Conservation (phyloP, 2,113 vertebrate species). For the Caranx melampygus region DNA sequence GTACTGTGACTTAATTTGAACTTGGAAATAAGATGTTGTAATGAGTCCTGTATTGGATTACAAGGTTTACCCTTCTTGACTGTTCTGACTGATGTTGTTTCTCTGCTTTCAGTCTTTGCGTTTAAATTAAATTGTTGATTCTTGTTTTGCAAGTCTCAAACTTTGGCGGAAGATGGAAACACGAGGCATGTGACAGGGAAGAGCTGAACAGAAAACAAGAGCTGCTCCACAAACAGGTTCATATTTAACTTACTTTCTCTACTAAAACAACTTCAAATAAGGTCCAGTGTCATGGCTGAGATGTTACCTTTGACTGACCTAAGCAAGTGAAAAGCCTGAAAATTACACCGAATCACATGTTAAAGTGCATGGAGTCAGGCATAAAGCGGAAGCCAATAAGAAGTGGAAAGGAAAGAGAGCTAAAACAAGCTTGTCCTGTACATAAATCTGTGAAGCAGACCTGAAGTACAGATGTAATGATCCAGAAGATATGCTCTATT, state of each 20-base stretch:
- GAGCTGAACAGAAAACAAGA: background rate
- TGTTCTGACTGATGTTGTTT: conserved; percentile 20
- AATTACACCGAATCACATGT: conserved; percentile 54
- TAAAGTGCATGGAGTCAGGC: conserved; percentile 37
- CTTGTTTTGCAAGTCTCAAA: background rate
- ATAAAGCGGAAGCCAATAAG: conserved; percentile 31
- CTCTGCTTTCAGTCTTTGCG: conserved; percentile 14
- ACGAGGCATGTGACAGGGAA: background rate
- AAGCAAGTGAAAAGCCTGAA: conserved; percentile 27
- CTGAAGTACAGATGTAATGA: conserved; percentile 69
- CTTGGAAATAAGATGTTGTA: conserved; percentile 56
- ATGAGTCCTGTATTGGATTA: conserved; percentile 64
- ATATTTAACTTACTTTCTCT: background rate
- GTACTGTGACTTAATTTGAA: conserved; percentile 62
- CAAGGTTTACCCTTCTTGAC: conserved; percentile 25
- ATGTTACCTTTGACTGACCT: conserved; percentile 13
- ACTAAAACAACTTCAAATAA: background rate
- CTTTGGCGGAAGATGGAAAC: background rate
- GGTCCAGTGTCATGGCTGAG: background rate
- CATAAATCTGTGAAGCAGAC: conserved; percentile 68
- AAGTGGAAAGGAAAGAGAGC: conserved; percentile 37
- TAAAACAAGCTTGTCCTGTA: conserved; percentile 41
- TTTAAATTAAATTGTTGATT: conserved; percentile 15
- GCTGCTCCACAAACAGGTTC: background rate
- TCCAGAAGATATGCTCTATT: conserved; percentile 59